These are phyloP conservation scores for Volucella inflata DNA, from an alignment of 2,888 invertebrate species.

Conservation along the genomic window DNA sequence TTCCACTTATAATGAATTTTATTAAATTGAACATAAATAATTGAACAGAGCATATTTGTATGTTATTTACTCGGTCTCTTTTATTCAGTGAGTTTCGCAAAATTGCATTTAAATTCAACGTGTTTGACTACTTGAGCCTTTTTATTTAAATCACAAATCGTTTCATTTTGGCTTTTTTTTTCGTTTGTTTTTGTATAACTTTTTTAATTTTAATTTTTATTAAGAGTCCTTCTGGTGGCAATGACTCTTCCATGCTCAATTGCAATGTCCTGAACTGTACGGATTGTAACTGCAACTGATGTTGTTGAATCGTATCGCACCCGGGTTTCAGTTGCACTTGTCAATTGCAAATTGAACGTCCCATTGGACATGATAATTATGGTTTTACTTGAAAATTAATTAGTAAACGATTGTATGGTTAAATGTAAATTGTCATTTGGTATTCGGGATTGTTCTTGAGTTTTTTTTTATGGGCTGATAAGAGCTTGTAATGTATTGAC, in stretches of 20 bases:
- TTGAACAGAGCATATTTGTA: conserved; percentile 36
- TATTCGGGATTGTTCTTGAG: background rate
- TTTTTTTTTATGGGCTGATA: background rate
- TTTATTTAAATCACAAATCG: conserved; percentile 64
- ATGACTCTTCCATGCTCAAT: background rate
- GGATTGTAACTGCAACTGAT: conserved; percentile 49
- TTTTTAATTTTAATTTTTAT: conserved; percentile 30
- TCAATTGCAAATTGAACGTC: conserved; percentile 55
- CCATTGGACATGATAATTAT: conserved; percentile 66
- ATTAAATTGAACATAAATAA: conserved; percentile 41
- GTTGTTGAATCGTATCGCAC: conserved; percentile 25
- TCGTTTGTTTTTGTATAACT: conserved; percentile 30
- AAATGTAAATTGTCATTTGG: conserved; percentile 34
- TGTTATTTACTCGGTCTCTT: background rate
- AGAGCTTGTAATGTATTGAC: background rate
- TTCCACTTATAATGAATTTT: conserved; percentile 32
- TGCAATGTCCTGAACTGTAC: background rate
- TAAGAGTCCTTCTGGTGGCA: conserved; percentile 35
- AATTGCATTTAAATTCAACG: conserved; percentile 50
- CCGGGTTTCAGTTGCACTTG: conserved; percentile 9
- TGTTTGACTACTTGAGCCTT: conserved; percentile 64
- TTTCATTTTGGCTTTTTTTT: too few species aligned
- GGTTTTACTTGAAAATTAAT: conserved; percentile 70
- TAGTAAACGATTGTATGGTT: conserved; percentile 43
- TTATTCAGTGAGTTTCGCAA: background rate